Evolutionary conservation across 1,140 invertebrate genomes (phyloP).

Genomic region (Aphelinus atriplicis): DNA sequence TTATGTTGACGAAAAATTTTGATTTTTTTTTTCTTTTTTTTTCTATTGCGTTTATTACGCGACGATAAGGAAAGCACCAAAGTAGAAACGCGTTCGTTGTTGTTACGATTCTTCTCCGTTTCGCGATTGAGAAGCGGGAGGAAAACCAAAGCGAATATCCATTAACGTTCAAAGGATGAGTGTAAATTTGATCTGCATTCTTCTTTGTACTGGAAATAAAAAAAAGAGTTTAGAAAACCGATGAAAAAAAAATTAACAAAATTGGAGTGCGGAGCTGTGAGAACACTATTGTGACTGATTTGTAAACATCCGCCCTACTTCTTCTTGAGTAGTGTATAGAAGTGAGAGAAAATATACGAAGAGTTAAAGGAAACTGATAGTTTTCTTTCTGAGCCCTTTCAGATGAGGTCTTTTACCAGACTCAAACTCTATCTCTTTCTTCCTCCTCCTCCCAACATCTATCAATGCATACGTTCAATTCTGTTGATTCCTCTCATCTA

Average conservation of each 20-base stretch:
- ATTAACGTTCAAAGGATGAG: slow-evolving; percentile 17
- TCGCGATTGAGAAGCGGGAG: too few species aligned
- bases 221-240: background rate
- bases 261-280: background rate
- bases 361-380: background rate
- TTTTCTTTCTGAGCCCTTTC: background rate
- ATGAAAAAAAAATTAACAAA: slow-evolving; percentile 14
- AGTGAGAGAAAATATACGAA: slow-evolving; percentile 10
- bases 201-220: slow-evolving; percentile 30
- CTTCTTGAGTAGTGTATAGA: slow-evolving; percentile 15
- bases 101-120: too few species aligned
- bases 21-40: too few species aligned
- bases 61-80: too few species aligned
- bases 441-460: too few species aligned
- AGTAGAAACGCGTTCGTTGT: too few species aligned
- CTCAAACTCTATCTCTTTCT: too few species aligned
- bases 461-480: too few species aligned
- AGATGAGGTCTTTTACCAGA: slow-evolving; percentile 9
- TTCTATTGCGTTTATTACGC: too few species aligned
- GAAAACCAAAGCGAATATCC: too few species aligned
- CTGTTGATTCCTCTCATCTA: too few species aligned
- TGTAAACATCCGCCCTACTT: slow-evolving; percentile 3
- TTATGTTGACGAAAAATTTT: background rate
- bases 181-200: slow-evolving; percentile 17
- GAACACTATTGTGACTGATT: slow-evolving; percentile 1